Base-by-base conservation (phyloP, 2,113 vertebrate genomes). In the Tangachromis dhanisi region DNA sequence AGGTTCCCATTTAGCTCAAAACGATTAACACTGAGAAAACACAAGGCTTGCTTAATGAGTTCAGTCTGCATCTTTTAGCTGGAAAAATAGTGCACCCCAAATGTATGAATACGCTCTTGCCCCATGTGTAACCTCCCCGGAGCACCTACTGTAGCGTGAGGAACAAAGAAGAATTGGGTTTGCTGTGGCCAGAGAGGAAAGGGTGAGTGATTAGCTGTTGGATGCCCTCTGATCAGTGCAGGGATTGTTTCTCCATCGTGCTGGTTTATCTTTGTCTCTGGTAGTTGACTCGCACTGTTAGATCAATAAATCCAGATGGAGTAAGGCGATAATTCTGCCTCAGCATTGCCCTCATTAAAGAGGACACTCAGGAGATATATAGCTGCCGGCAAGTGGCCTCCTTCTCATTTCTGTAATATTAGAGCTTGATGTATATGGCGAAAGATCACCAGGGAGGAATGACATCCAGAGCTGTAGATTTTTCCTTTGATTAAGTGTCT, bases 261-360 rank as follows among this genome's bases (percentile, higher is more conserved):
- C 86, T 84, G 88, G 86, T 92, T 95, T 94, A 92, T 92, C 92
- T 92, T 90, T 92, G 90, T 94, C 91, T 87, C 81, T 80, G 31
- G 81, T 83, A 86, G 91, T 92, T 95, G 89, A 92, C 89, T 93
- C 86, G 10, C 87, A 89, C 88, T 82, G 55, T 90, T 81, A 24
- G 83, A 92, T 94, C 93, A 66, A 93, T 95, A 92, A 93, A 92
- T 93, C 89, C 87, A 88, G 84, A 92, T 90, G 86, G 73, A 83
- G 53, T 88, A 38, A 82, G 76, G 86, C 16, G 80, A 93, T 94
- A 83, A 93, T 89, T 94, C 88, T 87, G 80, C 81, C 80, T 90
- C 86, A 88, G 90, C 38, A 88, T 55, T 90, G 66, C 49, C 81
- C 87, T 93, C 89, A 89, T 94, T 95, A 93, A 93, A 92, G 54